Evolutionary conservation across 2,113 vertebrate species (phyloP).

Genomic region (Colius striatus): DNA sequence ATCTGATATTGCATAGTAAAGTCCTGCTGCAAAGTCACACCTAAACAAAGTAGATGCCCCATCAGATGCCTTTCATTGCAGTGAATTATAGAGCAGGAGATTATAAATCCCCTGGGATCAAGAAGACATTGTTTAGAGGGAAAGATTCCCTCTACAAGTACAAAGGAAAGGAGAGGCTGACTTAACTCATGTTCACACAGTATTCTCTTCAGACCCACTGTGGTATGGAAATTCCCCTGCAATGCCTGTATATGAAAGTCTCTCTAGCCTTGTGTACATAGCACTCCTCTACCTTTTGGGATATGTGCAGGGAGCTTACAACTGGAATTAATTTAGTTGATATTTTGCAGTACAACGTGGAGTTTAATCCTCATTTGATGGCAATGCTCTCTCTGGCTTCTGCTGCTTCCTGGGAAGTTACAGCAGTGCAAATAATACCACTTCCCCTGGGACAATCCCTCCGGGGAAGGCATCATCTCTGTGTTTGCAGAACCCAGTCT

Average conservation of each 20-base stretch:
- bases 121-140: not conserved
- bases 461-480: rapidly evolving
- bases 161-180: not conserved
- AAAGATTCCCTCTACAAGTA: not conserved
- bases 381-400: not conserved
- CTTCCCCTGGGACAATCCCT: not conserved
- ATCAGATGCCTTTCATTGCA: not conserved
- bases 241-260: not conserved
- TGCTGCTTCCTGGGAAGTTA: not conserved
- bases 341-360: not conserved
- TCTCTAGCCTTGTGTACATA: slow-evolving; percentile 37
- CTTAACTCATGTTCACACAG: not conserved
- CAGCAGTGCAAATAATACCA: not conserved
- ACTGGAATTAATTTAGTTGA: not conserved
- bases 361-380: slow-evolving; percentile 63
- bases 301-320: not conserved
- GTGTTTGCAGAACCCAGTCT: not conserved
- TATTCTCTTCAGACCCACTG: not conserved
- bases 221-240: not conserved
- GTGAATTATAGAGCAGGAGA: not conserved
- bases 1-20: not conserved
- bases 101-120: not conserved
- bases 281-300: slow-evolving; percentile 26
- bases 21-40: not conserved
- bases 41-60: not conserved